These are phyloP conservation scores for Sinocyclocheilus anophthalmus DNA, from an alignment of 2,113 vertebrate genomes.

Conservation along the genomic window DNA sequence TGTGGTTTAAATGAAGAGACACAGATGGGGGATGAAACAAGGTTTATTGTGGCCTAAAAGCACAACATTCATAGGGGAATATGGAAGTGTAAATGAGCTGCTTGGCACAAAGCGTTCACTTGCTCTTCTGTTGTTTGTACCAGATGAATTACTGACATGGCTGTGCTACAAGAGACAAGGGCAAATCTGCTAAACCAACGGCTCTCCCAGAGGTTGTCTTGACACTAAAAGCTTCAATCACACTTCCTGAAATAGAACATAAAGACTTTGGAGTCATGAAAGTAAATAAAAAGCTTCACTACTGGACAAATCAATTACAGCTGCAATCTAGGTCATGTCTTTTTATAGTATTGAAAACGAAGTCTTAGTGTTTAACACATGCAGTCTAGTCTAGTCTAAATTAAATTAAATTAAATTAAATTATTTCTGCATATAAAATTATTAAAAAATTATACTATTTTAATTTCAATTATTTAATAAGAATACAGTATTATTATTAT, in stretches of 20 bases:
- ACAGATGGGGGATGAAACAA: conserved; percentile 63
- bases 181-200: conserved; percentile 73
- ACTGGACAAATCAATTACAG: not conserved
- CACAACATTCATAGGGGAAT: conserved; percentile 66
- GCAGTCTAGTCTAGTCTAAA: not conserved
- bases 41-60: conserved; percentile 68
- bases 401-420: not conserved
- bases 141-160: conserved; percentile 76
- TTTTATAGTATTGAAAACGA: not conserved
- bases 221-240: conserved; percentile 55
- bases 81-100: conserved; percentile 70
- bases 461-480: not conserved
- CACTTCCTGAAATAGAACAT: conserved; percentile 6
- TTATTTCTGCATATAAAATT: not conserved
- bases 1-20: conserved; percentile 62
- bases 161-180: conserved; percentile 68
- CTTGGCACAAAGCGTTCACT: conserved; percentile 58
- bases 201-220: conserved; percentile 68
- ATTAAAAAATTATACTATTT: not conserved
- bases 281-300: conserved; percentile 2
- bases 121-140: conserved; percentile 72
- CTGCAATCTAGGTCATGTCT: not conserved
- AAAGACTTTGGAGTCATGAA: not conserved
- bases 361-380: not conserved
- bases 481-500: not conserved